Conservation (phyloP, 2,888 invertebrate species). For the Watsonalla cultraria region DNA sequence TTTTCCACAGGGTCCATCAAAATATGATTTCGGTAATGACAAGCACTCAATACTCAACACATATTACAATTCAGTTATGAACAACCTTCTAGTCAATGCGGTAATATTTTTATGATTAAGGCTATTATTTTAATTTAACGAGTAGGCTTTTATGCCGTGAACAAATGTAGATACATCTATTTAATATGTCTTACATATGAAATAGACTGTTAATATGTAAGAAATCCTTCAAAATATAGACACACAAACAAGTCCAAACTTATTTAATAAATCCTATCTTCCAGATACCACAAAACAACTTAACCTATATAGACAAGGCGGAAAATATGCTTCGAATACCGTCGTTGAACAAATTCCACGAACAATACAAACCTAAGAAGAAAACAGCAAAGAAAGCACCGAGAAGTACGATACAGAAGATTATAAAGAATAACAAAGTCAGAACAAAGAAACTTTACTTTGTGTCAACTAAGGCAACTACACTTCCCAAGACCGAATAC, state of each 20-base stretch:
- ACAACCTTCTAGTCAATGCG: neutral
- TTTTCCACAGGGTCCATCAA: neutral
- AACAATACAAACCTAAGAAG: slow-evolving; percentile 35
- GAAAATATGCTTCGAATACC: slow-evolving; percentile 55
- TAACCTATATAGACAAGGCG: slow-evolving; percentile 47
- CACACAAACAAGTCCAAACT: too few relatives aligned
- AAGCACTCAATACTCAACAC: neutral
- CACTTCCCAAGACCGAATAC: slow-evolving; percentile 20
- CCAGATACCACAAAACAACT: slow-evolving; percentile 23
- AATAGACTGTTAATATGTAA: too few relatives aligned
- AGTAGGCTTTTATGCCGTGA: too few relatives aligned
- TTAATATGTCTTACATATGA: too few relatives aligned
- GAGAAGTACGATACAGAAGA: slow-evolving; percentile 63
- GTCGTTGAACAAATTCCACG: slow-evolving; percentile 29
- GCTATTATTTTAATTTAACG: too few relatives aligned
- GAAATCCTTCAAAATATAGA: too few relatives aligned
- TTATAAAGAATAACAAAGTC: slow-evolving; percentile 53
- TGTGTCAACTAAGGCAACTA: slow-evolving; percentile 30
- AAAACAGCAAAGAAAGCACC: slow-evolving; percentile 44
- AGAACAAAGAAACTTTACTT: slow-evolving; percentile 42
- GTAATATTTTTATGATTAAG: neutral
- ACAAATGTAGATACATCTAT: too few relatives aligned
- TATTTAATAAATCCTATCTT: slow-evolving; percentile 8
- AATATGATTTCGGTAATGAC: neutral
- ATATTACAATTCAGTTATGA: neutral